These are phyloP conservation scores for Pseudoips prasinana DNA, from an alignment of 2,888 invertebrate species.

Conservation along the genomic window DNA sequence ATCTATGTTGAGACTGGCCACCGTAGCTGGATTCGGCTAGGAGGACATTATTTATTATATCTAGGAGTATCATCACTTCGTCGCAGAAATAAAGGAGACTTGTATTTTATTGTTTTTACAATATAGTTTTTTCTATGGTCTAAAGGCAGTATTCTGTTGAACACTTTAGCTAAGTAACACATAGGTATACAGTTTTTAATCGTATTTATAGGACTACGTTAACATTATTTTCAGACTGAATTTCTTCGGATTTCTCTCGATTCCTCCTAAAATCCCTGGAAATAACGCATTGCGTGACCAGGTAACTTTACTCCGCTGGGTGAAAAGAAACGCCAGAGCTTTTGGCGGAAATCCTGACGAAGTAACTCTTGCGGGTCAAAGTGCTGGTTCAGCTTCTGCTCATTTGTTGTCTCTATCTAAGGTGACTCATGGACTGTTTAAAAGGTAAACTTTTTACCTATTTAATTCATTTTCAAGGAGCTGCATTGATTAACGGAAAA, in stretches of 20 bases:
- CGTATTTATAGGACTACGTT: no score
- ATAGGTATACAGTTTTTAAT: no score
- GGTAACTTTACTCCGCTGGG: constrained; percentile 40
- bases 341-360: constrained; percentile 39
- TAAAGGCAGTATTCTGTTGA: no score
- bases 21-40: no score
- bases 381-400: constrained; percentile 29
- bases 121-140: no score
- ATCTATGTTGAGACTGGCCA: no score
- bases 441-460: constrained; percentile 26
- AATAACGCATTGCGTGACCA: constrained; percentile 44
- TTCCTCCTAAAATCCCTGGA: constrained; percentile 40
- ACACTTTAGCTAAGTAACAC: no score
- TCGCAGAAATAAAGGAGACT: no score
- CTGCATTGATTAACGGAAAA: background rate
- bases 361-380: constrained; percentile 40
- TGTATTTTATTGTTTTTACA: no score
- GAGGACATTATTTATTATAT: no score
- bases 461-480: background rate
- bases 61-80: no score
- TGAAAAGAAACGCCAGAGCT: constrained; percentile 33
- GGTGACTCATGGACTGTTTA: constrained; percentile 31
- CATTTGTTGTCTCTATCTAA: constrained; percentile 38
- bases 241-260: constrained; percentile 50
- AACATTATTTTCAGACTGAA: constrained; percentile 20